These are phyloP conservation scores for Triplophysa bombifrons DNA, from an alignment of 2,797 vertebrate genomes.

Conservation along the genomic window DNA sequence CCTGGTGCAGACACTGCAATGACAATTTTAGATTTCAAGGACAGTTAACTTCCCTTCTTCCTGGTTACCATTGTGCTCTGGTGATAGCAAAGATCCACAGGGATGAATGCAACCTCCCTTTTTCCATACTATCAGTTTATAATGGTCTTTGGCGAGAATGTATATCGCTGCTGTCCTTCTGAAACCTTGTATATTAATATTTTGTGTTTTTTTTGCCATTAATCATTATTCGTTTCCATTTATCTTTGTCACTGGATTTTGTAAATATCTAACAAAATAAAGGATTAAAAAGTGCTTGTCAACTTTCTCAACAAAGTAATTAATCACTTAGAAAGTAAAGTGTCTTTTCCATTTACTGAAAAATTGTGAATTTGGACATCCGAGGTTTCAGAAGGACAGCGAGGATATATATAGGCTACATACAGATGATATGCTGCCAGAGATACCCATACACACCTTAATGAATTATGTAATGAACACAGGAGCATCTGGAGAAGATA, in stretches of 20 bases:
- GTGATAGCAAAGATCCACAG: conserved; percentile 61
- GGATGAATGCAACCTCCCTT: conserved; percentile 48
- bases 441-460: conserved; percentile 15
- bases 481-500: conserved; percentile 39
- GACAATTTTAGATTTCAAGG: conserved; percentile 82
- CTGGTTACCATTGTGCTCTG: conserved; percentile 76
- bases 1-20: conserved; percentile 61
- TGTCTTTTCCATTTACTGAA: no score
- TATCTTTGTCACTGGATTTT: no score
- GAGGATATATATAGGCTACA: not conserved
- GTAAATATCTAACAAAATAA: no score
- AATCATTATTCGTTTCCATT: no score
- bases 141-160: not conserved
- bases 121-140: conserved; percentile 40
- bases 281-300: no score
- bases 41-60: conserved; percentile 74
- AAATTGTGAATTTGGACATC: no score
- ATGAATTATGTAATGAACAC: conserved; percentile 16
- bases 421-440: conserved; percentile 3
- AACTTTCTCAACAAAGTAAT: no score
- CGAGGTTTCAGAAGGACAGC: no score
- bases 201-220: no score
- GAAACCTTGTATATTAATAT: no score
- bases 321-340: no score
- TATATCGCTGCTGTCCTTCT: no score